These are phyloP conservation scores for Ceramica pisi DNA, from an alignment of 2,888 invertebrate species.

Conservation along the genomic window DNA sequence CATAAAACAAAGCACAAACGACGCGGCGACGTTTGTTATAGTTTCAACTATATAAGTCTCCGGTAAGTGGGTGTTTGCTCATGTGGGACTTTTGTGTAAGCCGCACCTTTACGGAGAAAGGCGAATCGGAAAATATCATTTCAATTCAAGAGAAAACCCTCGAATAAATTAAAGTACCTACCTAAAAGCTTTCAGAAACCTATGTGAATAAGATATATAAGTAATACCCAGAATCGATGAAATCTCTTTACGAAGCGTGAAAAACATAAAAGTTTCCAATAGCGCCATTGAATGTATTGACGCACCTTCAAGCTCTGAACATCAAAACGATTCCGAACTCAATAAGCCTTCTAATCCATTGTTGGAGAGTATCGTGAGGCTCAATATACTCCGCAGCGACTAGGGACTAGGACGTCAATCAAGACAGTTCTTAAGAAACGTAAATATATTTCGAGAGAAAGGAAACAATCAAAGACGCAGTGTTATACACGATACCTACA, in stretches of 20 bases:
- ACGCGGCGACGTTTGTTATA: background rate
- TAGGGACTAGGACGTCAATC: background rate
- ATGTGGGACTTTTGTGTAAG: constrained; percentile 1
- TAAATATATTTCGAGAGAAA: background rate
- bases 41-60: constrained; percentile 3
- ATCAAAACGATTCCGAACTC: constrained; percentile 29
- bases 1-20: background rate
- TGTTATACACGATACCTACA: background rate
- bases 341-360: constrained; percentile 21
- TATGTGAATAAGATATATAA: background rate
- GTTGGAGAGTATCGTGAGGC: constrained; percentile 1
- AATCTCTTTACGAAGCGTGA: background rate
- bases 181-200: background rate
- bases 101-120: too few relatives aligned
- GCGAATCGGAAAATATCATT: background rate
- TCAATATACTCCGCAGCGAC: constrained; percentile 5
- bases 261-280: constrained; percentile 16
- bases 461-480: background rate
- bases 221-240: constrained; percentile 2
- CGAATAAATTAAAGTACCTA: background rate
- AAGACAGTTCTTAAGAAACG: constrained; percentile 16
- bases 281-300: background rate
- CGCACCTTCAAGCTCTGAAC: constrained; percentile 14
- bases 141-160: background rate
- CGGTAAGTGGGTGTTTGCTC: constrained; percentile 25